Conservation (phyloP, 2,797 vertebrate species). For the Poecilia wingei region DNA sequence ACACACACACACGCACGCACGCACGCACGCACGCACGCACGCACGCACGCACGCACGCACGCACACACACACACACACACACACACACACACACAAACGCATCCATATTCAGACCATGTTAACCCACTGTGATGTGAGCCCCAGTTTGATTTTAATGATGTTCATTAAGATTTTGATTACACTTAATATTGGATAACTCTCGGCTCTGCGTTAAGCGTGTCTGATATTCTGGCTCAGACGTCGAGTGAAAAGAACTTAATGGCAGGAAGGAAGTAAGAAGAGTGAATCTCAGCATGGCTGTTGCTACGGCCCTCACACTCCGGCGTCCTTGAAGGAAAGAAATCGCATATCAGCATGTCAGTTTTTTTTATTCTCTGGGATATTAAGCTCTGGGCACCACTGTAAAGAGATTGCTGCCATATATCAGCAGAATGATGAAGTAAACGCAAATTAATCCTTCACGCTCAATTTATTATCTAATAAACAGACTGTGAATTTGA, state of each 20-base stretch:
- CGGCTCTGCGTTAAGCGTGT: slow-evolving; percentile 46
- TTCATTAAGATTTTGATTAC: slow-evolving; percentile 71
- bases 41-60: neutral
- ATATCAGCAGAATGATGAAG: slow-evolving; percentile 62
- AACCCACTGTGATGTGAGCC: slow-evolving; percentile 46
- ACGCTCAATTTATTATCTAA: slow-evolving; percentile 74
- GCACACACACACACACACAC: slow-evolving; percentile 2
- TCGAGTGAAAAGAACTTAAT: slow-evolving; percentile 64
- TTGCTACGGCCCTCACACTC: slow-evolving; percentile 49
- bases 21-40: neutral
- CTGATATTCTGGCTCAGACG: slow-evolving; percentile 56
- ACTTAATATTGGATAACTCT: slow-evolving; percentile 60
- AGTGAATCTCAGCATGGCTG: slow-evolving; percentile 50
- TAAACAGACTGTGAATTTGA: slow-evolving; percentile 68
- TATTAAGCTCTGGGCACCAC: slow-evolving; percentile 51
- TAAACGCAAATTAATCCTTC: slow-evolving; percentile 72
- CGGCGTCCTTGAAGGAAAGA: slow-evolving; percentile 60
- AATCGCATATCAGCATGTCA: slow-evolving; percentile 52
- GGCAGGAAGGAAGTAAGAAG: slow-evolving; percentile 45
- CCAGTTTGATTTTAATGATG: slow-evolving; percentile 56
- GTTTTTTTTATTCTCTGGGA: slow-evolving; percentile 42
- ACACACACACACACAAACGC: neutral
- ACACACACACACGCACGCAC: slow-evolving; percentile 35
- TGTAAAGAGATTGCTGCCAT: slow-evolving; percentile 59
- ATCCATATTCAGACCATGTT: slow-evolving; percentile 20